Conservation (phyloP, 2,797 vertebrate genomes). For the Mus caroli region DNA sequence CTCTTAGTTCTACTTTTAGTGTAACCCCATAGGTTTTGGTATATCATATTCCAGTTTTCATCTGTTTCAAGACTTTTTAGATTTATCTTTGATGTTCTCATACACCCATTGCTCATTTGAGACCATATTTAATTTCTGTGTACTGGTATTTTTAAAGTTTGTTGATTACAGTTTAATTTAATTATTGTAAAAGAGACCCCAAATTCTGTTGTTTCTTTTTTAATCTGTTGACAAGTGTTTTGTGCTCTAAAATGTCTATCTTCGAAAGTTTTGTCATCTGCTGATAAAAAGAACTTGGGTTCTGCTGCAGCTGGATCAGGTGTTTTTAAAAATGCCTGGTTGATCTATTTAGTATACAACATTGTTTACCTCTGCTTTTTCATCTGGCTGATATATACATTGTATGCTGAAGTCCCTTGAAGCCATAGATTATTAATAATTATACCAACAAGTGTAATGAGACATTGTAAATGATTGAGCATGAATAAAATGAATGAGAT, state of each 20-base stretch:
- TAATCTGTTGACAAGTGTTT: background rate
- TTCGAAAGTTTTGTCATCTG: background rate
- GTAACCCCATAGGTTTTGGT: background rate
- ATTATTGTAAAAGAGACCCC: background rate
- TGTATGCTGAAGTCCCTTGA: background rate
- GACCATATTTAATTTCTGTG: background rate
- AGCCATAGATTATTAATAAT: background rate
- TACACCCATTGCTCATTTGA: background rate
- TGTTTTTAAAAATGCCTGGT: background rate
- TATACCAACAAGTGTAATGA: background rate
- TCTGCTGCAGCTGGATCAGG: background rate
- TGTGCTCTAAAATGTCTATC: background rate
- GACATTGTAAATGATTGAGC: background rate
- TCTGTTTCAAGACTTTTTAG: background rate
- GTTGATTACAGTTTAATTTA: constrained; percentile 8
- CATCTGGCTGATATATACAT: background rate
- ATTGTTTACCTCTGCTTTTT: background rate
- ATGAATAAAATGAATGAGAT: background rate
- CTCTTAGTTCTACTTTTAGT: background rate
- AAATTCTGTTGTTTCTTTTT: background rate
- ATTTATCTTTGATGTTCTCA: background rate
- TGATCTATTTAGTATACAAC: background rate
- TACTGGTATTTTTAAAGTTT: background rate
- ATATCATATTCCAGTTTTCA: background rate
- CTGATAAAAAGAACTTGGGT: background rate